Base-by-base conservation (phyloP, 2,797 vertebrate genomes). In the Lindbergichthys nudifrons region DNA sequence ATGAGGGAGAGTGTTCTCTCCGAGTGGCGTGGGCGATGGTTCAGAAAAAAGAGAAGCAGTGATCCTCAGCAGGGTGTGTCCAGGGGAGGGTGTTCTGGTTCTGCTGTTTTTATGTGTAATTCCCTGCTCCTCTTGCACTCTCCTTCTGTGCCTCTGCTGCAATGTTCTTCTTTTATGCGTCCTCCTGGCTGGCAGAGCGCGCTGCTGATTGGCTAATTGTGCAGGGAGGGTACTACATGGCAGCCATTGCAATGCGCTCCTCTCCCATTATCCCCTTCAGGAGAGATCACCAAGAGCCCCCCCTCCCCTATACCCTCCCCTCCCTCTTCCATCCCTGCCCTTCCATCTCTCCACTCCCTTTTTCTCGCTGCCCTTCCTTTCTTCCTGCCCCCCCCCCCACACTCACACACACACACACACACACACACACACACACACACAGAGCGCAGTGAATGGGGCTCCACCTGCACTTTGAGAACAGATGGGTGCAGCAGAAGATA, bases 101-200 rank as follows among this genome's bases (percentile, higher is more conserved):
- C 89, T 84, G 80, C 92, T 94, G 88, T 91, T 81, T 91, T 89
- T 90, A 85, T 92, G 92, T 94, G 91, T 94, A 93, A 94, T 94
- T 94, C 94, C 94, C 93, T 91, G 92, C 92, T 94, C 92, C 93
- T 92, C 93, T 93, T 83, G 87, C 94, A 92, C 92, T 92, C 94
- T 95, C 92, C 94, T 95, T 96, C 93, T 95, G 93, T 95, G 93
- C 93, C 94, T 94, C 93, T 95, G 93, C 95, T 96, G 95, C 95
- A 96, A 96, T 95, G 94, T 94, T 94, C 94, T 95, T 95, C 95
- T 95, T 95, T 96, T 95, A 95, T 96, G 94, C 91, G 89, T 94
- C 93, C 93, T 94, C 92, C 94, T 94, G 93, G 89, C 93, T 94
- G 93, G 87, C 92, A 91, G 89, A 92, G 93, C 88, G 77, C 75